phyloP scores from a whole-genome alignment of 1,140 invertebrate species.

The Thalassaphorura encarpata region DNA sequence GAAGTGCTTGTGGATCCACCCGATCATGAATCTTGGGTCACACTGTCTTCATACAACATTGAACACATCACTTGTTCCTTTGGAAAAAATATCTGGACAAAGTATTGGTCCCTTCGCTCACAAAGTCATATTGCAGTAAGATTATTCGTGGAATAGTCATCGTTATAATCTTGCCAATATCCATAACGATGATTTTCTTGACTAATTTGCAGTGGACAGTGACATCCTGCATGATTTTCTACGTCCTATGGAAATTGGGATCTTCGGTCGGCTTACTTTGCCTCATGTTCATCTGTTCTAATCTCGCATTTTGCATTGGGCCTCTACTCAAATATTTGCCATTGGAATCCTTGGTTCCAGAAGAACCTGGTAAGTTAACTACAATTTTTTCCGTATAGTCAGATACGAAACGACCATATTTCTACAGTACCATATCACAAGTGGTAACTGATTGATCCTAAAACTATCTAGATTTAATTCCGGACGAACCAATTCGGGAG shows the following conservation, averaged over 20 bases:
- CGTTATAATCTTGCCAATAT: neutral
- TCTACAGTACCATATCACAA: too few species aligned
- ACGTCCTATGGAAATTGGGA: constrained; percentile 21
- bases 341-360: neutral
- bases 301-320: constrained; percentile 18
- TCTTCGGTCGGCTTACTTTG: constrained; percentile 19
- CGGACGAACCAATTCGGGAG: neutral
- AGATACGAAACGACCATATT: too few species aligned
- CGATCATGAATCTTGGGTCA: constrained; percentile 28
- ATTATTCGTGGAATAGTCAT: neutral
- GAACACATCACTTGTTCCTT: constrained; percentile 15
- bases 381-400: neutral
- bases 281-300: constrained; percentile 24
- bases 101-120: constrained; percentile 11
- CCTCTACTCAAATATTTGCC: constrained; percentile 17
- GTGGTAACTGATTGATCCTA: too few species aligned
- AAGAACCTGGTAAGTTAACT: neutral
- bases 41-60: constrained; percentile 24
- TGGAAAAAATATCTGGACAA: constrained; percentile 10
- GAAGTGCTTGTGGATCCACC: constrained; percentile 31
- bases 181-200: neutral
- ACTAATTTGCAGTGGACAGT: constrained; percentile 20
- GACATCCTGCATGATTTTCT: constrained; percentile 16
- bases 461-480: constrained; percentile 2
- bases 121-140: constrained; percentile 27